These are phyloP conservation scores for Pardalotus punctatus DNA, from an alignment of 2,113 vertebrate species.

Conservation along the genomic window DNA sequence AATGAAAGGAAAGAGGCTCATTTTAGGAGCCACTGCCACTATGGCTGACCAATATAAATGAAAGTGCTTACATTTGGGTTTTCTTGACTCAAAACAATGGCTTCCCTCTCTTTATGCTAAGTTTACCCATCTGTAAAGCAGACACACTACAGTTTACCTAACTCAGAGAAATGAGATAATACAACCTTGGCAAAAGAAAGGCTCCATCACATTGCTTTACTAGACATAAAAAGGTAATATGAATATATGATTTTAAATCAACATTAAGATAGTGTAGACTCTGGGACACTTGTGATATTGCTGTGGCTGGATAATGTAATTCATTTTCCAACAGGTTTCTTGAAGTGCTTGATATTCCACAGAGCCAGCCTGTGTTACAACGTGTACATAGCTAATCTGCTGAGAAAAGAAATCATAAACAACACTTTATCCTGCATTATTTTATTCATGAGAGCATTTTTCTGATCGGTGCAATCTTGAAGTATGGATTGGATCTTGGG, in stretches of 20 bases:
- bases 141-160: constrained; percentile 47
- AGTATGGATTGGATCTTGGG: neutral
- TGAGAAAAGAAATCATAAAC: constrained; percentile 9
- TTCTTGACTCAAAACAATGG: constrained; percentile 15
- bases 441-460: neutral
- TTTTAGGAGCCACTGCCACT: constrained; percentile 12
- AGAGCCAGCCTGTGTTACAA: constrained; percentile 23
- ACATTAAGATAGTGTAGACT: constrained; percentile 18
- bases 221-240: constrained; percentile 42
- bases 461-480: neutral
- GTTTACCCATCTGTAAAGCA: constrained; percentile 46
- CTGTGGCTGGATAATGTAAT: constrained; percentile 32
- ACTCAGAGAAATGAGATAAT: constrained; percentile 61
- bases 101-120: constrained; percentile 41
- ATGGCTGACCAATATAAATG: constrained; percentile 18
- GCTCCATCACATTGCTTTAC: constrained; percentile 5
- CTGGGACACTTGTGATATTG: constrained; percentile 30
- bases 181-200: constrained; percentile 20
- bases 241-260: constrained; percentile 58
- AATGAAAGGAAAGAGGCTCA: constrained; percentile 9
- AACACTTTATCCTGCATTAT: neutral
- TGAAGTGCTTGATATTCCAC: constrained; percentile 14
- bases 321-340: constrained; percentile 15
- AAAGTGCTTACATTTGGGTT: constrained; percentile 9
- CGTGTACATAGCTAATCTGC: constrained; percentile 35